Evolutionary conservation across 1,140 invertebrate genomes (phyloP).

Genomic region (Phthorimaea operculella): DNA sequence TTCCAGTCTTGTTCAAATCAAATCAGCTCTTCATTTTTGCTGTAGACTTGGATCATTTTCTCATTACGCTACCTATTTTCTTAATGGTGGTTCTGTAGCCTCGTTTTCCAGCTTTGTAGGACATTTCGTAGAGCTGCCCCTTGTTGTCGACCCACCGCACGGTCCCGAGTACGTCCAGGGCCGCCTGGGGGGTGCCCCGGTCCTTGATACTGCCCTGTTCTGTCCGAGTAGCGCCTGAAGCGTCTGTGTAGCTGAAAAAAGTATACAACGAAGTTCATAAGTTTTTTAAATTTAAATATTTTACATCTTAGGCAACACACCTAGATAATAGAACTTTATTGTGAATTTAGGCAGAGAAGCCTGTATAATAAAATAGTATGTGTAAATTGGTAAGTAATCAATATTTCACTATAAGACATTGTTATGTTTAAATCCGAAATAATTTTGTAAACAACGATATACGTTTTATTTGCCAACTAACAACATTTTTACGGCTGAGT

Average conservation of each 20-base stretch:
- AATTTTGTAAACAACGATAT: no score
- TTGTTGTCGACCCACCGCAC: conserved; percentile 72
- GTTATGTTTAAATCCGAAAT: no score
- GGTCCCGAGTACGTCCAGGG: conserved; percentile 70
- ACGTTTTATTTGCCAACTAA: no score
- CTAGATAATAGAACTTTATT: no score
- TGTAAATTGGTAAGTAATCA: no score
- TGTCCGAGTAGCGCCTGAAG: conserved; percentile 54
- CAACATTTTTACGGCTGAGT: no score
- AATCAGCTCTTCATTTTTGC: background rate
- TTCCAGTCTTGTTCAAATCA: background rate
- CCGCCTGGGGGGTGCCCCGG: conserved; percentile 69
- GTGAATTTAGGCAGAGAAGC: no score
- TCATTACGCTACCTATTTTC: conserved; percentile 23
- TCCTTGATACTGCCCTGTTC: conserved; percentile 44
- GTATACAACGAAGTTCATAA: conserved; percentile 8
- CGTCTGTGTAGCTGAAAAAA: conserved; percentile 62
- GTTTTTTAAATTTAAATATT: background rate
- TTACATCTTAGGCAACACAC: no score
- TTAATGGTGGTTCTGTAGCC: conserved; percentile 64
- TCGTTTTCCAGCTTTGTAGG: conserved; percentile 70
- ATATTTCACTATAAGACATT: no score
- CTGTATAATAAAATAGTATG: no score
- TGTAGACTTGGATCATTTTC: background rate
- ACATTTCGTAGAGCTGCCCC: conserved; percentile 78